Percentiles rank a stretch among this genome's conserved stretches.
phyloP scores from a whole-genome alignment of 2,113 vertebrate species.

The Plecotus auritus region DNA sequence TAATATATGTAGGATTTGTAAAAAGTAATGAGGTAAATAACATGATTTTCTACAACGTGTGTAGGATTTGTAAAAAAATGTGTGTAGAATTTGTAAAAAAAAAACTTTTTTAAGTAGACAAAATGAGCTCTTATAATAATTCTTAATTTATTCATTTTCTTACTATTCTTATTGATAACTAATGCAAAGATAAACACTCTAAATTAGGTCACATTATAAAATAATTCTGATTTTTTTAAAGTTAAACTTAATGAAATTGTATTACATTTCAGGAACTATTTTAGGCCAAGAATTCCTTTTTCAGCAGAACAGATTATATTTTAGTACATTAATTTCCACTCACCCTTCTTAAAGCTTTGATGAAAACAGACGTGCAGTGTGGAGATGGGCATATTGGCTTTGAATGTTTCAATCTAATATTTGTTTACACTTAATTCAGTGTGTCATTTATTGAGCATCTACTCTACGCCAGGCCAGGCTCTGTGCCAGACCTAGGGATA shows the following conservation, averaged over 20 bases:
- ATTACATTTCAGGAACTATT: constrained; percentile 38
- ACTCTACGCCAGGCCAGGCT: neutral
- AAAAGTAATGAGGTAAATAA: no score
- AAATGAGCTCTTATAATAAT: neutral
- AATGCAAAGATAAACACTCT: neutral
- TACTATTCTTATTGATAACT: neutral
- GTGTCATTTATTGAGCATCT: neutral
- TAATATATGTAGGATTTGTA: no score
- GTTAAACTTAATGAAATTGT: neutral
- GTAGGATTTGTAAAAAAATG: no score
- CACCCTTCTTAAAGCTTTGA: neutral
- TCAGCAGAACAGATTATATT: neutral
- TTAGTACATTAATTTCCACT: neutral
- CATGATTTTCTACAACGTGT: no score
- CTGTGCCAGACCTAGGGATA: neutral
- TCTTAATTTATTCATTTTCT: neutral
- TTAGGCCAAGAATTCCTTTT: neutral
- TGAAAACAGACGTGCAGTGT: neutral
- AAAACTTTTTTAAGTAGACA: neutral
- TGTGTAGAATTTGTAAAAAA: neutral
- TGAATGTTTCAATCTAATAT: neutral
- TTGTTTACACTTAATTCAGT: neutral
- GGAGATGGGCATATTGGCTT: neutral
- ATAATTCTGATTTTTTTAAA: neutral
- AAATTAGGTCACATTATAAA: neutral